Evolutionary conservation across 2,113 vertebrate species (phyloP).

Genomic region (Baryphthengus martii): DNA sequence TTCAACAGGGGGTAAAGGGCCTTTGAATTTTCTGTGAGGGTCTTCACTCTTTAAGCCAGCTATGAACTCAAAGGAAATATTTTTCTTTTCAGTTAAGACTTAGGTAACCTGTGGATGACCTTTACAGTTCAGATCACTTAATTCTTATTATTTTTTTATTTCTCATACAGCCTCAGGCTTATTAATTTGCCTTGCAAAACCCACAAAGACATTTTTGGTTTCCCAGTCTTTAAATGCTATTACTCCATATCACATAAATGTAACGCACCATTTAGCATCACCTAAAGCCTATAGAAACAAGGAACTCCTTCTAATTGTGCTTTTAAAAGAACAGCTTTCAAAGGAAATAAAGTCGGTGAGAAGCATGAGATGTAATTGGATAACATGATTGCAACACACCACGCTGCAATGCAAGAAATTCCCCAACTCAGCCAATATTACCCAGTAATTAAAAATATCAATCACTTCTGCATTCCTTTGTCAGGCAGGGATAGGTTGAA

Average conservation of each 20-base stretch:
- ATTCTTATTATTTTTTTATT: not conserved
- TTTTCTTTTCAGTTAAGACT: not conserved
- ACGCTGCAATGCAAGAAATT: not conserved
- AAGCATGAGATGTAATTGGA: not conserved
- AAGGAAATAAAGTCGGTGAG: not conserved
- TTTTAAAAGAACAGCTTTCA: not conserved
- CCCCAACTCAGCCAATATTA: not conserved
- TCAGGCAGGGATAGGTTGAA: slow-evolving; percentile 15
- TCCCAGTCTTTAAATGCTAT: not conserved
- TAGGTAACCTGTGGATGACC: not conserved
- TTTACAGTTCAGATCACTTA: not conserved
- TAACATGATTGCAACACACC: not conserved
- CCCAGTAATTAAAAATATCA: slow-evolving; percentile 35
- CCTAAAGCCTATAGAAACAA: not conserved
- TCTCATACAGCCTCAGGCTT: slow-evolving; percentile 14
- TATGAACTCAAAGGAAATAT: not conserved
- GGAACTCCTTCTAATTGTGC: not conserved
- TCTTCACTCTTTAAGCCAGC: not conserved
- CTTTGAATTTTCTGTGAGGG: not conserved
- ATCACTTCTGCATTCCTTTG: slow-evolving; percentile 22
- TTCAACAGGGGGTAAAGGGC: not conserved
- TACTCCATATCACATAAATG: not conserved
- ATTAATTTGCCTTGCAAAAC: slow-evolving; percentile 15
- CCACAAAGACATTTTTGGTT: slow-evolving; percentile 3
- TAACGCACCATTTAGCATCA: not conserved